Evolutionary conservation across 2,888 invertebrate genomes (phyloP).

Genomic region (Acanthosoma haemorrhoidale): DNA sequence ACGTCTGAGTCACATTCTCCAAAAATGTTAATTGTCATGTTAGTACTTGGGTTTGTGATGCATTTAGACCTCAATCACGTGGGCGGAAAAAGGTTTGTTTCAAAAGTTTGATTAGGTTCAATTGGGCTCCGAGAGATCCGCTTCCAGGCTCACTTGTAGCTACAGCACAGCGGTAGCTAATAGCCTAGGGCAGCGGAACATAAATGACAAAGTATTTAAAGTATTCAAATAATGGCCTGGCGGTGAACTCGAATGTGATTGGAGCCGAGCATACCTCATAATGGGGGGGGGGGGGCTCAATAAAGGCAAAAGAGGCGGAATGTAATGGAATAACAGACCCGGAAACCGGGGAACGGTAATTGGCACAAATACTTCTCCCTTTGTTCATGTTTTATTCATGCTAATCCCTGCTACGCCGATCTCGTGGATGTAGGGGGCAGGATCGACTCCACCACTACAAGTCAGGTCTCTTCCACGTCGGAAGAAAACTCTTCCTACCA

Average conservation of each 20-base stretch:
- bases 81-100: background rate
- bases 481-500: too few species aligned
- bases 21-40: too few species aligned
- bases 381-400: conserved; percentile 8
- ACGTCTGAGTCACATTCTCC: too few species aligned
- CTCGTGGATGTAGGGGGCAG: too few species aligned
- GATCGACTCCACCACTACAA: too few species aligned
- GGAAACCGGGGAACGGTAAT: conserved; percentile 3
- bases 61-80: too few species aligned
- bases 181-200: background rate
- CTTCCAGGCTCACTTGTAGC: background rate
- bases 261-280: too few species aligned
- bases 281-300: background rate
- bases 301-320: background rate
- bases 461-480: too few species aligned
- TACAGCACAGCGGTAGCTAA: background rate
- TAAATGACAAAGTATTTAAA: background rate
- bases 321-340: too few species aligned
- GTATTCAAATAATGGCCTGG: background rate
- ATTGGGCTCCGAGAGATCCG: background rate
- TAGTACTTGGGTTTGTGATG: too few species aligned
- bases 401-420: too few species aligned
- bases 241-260: too few species aligned
- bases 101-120: conserved; percentile 4
- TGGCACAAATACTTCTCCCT: conserved; percentile 6